These are phyloP conservation scores for Cydia amplana DNA, from an alignment of 1,140 invertebrate species.

Conservation along the genomic window DNA sequence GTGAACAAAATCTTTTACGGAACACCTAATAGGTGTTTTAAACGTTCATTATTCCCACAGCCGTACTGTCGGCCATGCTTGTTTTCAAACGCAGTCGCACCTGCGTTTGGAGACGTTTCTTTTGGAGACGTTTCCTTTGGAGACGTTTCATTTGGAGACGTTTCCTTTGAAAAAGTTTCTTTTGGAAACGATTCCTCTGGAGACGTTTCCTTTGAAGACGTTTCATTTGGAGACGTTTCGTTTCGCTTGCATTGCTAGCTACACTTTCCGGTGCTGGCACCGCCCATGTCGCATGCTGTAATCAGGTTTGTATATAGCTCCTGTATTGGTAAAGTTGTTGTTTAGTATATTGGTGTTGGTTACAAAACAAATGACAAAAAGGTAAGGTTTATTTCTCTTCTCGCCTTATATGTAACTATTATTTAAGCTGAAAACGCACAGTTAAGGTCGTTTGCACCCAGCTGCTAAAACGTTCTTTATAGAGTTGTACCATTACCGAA, in stretches of 20 bases:
- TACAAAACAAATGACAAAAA: background rate
- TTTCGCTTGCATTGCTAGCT: background rate
- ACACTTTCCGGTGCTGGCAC: background rate
- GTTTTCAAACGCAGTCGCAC: background rate
- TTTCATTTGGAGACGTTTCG: background rate
- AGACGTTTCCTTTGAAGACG: too few relatives aligned
- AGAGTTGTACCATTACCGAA: too few relatives aligned
- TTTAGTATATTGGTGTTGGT: background rate
- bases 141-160: too few relatives aligned
- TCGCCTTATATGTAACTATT: background rate
- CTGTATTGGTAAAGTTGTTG: background rate
- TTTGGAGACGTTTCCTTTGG: too few relatives aligned
- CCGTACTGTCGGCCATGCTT: background rate
- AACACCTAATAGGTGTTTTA: too few relatives aligned
- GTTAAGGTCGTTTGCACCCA: too few relatives aligned
- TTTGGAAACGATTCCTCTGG: too few relatives aligned
- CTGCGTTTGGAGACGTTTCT: background rate
- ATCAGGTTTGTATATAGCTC: conserved; percentile 5
- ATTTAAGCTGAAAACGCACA: background rate
- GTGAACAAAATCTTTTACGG: too few relatives aligned
- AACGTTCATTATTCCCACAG: background rate
- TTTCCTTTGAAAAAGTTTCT: too few relatives aligned
- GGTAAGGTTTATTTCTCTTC: background rate
- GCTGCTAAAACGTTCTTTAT: too few relatives aligned
- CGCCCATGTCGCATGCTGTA: conserved; percentile 5